A percentile compares a stretch with the other conserved stretches of the same genome.
phyloP scores from a whole-genome alignment of 2,113 vertebrate genomes.

The Ceyx cyanopectus region DNA sequence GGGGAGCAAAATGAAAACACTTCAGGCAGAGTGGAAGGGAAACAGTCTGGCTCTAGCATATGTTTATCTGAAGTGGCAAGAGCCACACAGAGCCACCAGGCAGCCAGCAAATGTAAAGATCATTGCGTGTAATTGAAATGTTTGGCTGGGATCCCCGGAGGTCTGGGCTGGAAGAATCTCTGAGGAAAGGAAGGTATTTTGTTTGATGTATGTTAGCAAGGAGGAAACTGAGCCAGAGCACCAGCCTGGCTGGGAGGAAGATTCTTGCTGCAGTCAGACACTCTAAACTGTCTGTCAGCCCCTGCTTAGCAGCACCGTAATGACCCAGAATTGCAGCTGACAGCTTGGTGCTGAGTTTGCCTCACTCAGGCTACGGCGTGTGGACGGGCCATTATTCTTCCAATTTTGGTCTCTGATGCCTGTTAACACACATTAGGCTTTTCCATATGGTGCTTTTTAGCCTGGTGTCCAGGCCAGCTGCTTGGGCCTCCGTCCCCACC shows the following conservation, averaged over 20 bases:
- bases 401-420: constrained; percentile 74
- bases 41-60: neutral
- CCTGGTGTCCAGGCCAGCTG: constrained; percentile 68
- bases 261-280: constrained; percentile 21
- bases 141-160: neutral
- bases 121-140: neutral
- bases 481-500: constrained; percentile 46
- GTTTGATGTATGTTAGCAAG: neutral
- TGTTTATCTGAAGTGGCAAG: neutral
- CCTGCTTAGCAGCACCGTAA: constrained; percentile 69
- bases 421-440: constrained; percentile 77
- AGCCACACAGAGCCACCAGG: neutral
- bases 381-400: constrained; percentile 79
- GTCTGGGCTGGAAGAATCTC: neutral
- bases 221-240: neutral
- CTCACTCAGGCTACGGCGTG: constrained; percentile 58
- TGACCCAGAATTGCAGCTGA: constrained; percentile 77
- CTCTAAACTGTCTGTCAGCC: constrained; percentile 5
- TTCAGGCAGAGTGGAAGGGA: neutral
- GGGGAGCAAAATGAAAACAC: neutral
- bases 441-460: constrained; percentile 73
- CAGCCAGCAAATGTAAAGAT: constrained; percentile 18
- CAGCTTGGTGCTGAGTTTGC: constrained; percentile 79
- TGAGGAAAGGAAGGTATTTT: neutral
- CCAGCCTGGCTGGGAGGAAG: neutral